A percentile compares a stretch with the other conserved stretches of the same genome.
These are phyloP conservation scores for Ictalurus punctatus DNA, from an alignment of 2,113 vertebrate genomes.

Conservation along the genomic window DNA sequence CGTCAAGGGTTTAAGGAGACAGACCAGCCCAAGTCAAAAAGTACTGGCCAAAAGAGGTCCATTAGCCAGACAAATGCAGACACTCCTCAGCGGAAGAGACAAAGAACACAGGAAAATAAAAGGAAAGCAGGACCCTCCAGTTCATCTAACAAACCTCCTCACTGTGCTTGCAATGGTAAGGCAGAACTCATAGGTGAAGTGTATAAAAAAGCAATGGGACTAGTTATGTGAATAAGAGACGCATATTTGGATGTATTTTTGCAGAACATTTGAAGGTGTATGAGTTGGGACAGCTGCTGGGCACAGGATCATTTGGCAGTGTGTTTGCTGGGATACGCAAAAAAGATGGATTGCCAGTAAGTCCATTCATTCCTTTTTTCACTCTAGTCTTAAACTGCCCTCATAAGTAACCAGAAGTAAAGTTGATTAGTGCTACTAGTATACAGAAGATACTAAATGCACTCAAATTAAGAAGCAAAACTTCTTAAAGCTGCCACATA, in stretches of 20 bases:
- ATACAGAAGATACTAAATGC: neutral
- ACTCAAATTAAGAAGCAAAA: neutral
- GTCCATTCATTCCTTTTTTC: neutral
- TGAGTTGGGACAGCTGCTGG: conserved; percentile 57
- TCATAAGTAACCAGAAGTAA: neutral
- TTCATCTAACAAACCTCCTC: neutral
- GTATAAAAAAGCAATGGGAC: neutral
- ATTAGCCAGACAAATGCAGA: neutral
- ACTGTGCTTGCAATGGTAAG: conserved; percentile 6
- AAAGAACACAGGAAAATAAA: too few relatives aligned
- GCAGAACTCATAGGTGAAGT: neutral
- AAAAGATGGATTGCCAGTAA: conserved; percentile 62
- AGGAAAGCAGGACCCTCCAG: neutral
- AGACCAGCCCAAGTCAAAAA: neutral
- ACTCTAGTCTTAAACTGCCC: neutral
- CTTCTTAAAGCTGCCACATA: neutral
- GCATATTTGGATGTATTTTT: conserved; percentile 4
- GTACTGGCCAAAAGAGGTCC: neutral
- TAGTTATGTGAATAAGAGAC: neutral
- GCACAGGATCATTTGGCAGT: conserved; percentile 61
- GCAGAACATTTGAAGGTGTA: conserved; percentile 52
- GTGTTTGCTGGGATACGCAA: conserved; percentile 63
- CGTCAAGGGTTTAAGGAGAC: neutral
- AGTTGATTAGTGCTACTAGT: neutral
- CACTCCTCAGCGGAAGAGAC: neutral